Conservation (phyloP, 2,113 vertebrate genomes). For the Polypterus bichir region DNA sequence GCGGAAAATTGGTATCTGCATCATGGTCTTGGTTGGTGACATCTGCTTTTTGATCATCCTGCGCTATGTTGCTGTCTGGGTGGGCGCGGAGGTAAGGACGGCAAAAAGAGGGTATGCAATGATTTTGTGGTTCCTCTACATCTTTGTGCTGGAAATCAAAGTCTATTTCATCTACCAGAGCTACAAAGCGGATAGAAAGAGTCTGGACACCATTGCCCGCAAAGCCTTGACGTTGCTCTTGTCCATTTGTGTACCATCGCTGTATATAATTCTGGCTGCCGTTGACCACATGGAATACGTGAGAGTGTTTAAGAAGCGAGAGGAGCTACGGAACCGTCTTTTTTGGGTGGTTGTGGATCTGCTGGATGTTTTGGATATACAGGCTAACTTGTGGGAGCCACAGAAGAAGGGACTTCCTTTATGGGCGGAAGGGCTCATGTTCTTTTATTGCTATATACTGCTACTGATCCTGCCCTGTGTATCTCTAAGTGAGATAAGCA, state of each 20-base stretch:
- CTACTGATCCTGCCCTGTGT: slow-evolving; percentile 58
- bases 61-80: slow-evolving; percentile 57
- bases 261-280: slow-evolving; percentile 51
- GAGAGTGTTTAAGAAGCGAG: slow-evolving; percentile 53
- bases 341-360: slow-evolving; percentile 65
- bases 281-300: slow-evolving; percentile 64
- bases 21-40: slow-evolving; percentile 61
- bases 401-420: slow-evolving; percentile 57
- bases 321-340: slow-evolving; percentile 56
- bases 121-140: slow-evolving; percentile 66
- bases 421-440: slow-evolving; percentile 61
- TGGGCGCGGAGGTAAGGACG: slow-evolving; percentile 55
- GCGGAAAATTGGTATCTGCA: slow-evolving; percentile 56
- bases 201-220: slow-evolving; percentile 47
- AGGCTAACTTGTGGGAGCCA: slow-evolving; percentile 63
- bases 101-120: slow-evolving; percentile 60
- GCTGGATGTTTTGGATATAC: slow-evolving; percentile 58
- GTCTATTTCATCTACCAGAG: slow-evolving; percentile 65
- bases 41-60: slow-evolving; percentile 56
- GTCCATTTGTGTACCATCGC: slow-evolving; percentile 47
- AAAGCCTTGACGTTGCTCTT: slow-evolving; percentile 54
- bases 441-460: slow-evolving; percentile 65
- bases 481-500: slow-evolving; percentile 62
- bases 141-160: slow-evolving; percentile 64
- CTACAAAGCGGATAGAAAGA: slow-evolving; percentile 59